Evolutionary conservation across 2,797 vertebrate species (phyloP), one percentile per base, ranked within the genome.

Genomic region (Clamator glandarius): DNA sequence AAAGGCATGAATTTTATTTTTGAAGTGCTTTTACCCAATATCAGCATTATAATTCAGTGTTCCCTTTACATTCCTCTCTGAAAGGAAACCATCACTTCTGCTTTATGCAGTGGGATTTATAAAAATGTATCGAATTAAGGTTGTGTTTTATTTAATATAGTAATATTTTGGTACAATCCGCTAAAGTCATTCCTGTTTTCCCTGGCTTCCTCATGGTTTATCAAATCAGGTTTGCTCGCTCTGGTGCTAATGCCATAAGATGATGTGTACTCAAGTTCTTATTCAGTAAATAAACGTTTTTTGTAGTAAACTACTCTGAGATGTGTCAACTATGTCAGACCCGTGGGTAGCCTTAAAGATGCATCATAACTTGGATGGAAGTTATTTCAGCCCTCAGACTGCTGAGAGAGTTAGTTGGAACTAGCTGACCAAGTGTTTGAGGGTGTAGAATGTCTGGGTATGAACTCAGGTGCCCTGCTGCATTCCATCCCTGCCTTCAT

Each of bases 201-300:
- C 61, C 42, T 75, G 55, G 15, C 83, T 93, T 75, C 59, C 5
- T 75, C 29, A 57, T 26, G 42, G 15, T 76, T 80, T 93, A 77
- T 68, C 24, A 48, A 13, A 68, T 51, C 18, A 61, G 19, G 11
- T 64, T 92, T 82, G 23, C 61, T 42, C 9, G 13, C n/a, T 87
- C 33, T 89, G 68, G n/a, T 83, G 41, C 48, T 92, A 68, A 72
- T 69, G 68, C 36, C 8, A 1, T 85, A 64, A 68, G 33, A 33
- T 64, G 33, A 42, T 91, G 19, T 85, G 52, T 94, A 63, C 39
- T 59, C 41, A 35, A 72, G 48, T 67, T 69, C 35, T 75, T 84
- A 52, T 39, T 79, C 35, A 70, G 41, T 79, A 87, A 96, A 96
- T 95, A 94, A 96, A 96, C 66, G 26, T 87, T 46, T 52, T 84